phyloP scores from a whole-genome alignment of 2,888 invertebrate species.

The Heteromurus nitidus region DNA sequence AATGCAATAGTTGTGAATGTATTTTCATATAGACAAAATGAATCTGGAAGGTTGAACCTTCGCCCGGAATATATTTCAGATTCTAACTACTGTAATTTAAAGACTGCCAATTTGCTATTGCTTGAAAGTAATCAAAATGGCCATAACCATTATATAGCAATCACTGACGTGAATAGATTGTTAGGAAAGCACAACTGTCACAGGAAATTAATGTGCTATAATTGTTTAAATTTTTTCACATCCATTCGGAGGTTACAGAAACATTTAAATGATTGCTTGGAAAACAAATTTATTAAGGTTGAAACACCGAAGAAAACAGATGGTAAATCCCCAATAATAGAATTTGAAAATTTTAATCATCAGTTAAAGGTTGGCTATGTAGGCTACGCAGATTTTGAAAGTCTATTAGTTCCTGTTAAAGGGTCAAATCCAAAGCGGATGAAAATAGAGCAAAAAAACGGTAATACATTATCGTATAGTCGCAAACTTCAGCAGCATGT shows the following conservation, averaged over 20 bases:
- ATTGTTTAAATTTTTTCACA: not conserved
- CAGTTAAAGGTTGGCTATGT: conserved; percentile 15
- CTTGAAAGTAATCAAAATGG: not conserved
- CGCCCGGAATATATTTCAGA: conserved; percentile 22
- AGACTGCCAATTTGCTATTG: conserved; percentile 4
- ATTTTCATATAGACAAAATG: not conserved
- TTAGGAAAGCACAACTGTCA: conserved; percentile 6
- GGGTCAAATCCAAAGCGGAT: not conserved
- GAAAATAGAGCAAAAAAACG: conserved; percentile 9
- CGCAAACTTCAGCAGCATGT: not conserved
- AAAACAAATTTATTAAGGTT: not conserved
- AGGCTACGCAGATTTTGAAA: conserved; percentile 33
- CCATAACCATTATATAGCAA: conserved; percentile 11
- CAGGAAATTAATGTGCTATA: conserved; percentile 15
- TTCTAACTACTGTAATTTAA: not conserved
- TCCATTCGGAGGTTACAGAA: not conserved
- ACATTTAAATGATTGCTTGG: not conserved
- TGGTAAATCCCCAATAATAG: not conserved
- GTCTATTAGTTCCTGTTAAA: not conserved
- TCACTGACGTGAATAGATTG: not conserved
- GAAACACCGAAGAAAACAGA: not conserved
- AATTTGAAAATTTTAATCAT: conserved; percentile 22
- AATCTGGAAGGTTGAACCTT: not conserved
- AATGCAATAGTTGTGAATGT: conserved; percentile 27
- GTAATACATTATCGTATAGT: not conserved